These are phyloP conservation scores for Tauraco hartlaubi DNA, from an alignment of 2,797 vertebrate genomes.

Conservation along the genomic window DNA sequence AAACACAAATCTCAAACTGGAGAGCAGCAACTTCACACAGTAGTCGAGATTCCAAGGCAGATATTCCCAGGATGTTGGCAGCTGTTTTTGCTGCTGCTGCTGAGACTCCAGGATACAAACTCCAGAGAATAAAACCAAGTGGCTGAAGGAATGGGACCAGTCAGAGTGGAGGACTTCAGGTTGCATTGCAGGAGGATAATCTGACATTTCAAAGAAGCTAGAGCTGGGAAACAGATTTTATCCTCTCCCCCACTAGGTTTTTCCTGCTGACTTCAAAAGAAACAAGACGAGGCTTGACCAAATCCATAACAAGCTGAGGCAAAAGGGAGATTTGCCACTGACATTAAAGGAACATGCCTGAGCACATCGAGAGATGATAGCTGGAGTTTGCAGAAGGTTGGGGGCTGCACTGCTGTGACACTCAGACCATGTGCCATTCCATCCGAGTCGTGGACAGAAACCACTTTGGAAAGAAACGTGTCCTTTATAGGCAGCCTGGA, in stretches of 20 bases:
- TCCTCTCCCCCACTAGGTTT: neutral
- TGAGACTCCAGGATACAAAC: conserved; percentile 15
- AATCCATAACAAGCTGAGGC: neutral
- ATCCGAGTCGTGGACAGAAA: neutral
- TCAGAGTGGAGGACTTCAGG: neutral
- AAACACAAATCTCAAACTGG: conserved; percentile 62
- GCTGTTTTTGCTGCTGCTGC: conserved; percentile 41
- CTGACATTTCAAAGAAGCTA: neutral
- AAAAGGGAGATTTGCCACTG: neutral
- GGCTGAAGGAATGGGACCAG: neutral
- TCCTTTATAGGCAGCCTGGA: neutral
- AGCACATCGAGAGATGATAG: neutral
- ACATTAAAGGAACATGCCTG: neutral
- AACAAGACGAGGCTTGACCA: neutral
- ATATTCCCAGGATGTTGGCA: conserved; percentile 72
- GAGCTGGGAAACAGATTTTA: neutral
- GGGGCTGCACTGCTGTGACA: neutral
- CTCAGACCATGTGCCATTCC: fast-evolving
- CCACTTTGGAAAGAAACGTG: neutral
- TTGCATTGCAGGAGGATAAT: neutral
- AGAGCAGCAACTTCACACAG: conserved; percentile 67
- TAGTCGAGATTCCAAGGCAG: conserved; percentile 68
- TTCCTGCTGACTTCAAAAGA: neutral
- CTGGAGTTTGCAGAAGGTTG: neutral
- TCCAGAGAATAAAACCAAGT: conserved; percentile 7